These are phyloP conservation scores for Agapetus fuscipes DNA, from an alignment of 2,888 invertebrate species.

Conservation along the genomic window DNA sequence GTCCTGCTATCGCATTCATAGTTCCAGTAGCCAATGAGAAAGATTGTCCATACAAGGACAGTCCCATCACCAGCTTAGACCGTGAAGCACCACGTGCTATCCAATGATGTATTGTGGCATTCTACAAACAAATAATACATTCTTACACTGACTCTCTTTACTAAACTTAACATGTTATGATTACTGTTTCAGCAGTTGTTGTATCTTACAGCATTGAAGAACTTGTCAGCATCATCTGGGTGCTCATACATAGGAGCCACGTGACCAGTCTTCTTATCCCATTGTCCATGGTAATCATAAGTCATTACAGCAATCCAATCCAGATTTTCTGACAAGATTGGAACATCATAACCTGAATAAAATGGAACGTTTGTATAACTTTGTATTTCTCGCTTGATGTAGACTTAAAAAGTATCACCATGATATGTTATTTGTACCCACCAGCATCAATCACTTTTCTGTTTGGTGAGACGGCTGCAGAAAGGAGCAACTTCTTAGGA, in stretches of 20 bases:
- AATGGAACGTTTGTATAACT: too few species aligned
- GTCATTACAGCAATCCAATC: constrained; percentile 91
- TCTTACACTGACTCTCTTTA: background rate
- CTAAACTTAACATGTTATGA: background rate
- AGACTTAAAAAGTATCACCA: background rate
- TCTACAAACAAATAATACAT: constrained; percentile 40
- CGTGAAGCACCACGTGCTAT: constrained; percentile 68
- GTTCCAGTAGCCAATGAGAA: constrained; percentile 63
- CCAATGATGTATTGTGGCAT: constrained; percentile 85
- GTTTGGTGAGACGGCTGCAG: constrained; percentile 79
- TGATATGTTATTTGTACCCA: constrained; percentile 19
- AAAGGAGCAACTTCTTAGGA: constrained; percentile 61
- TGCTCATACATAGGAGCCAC: constrained; percentile 78
- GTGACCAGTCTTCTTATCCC: constrained; percentile 86
- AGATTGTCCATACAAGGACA: constrained; percentile 85
- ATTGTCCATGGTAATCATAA: constrained; percentile 86
- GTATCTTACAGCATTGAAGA: constrained; percentile 62
- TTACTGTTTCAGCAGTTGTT: background rate
- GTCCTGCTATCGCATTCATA: constrained; percentile 43
- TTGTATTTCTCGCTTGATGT: too few species aligned
- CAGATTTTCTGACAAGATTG: constrained; percentile 60
- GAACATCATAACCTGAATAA: constrained; percentile 59
- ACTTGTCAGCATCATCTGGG: constrained; percentile 61
- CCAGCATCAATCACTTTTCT: constrained; percentile 76
- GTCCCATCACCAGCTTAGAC: constrained; percentile 73